Conservation (phyloP, 92 coral and sea anemone species). For the Actinostola sp. region DNA sequence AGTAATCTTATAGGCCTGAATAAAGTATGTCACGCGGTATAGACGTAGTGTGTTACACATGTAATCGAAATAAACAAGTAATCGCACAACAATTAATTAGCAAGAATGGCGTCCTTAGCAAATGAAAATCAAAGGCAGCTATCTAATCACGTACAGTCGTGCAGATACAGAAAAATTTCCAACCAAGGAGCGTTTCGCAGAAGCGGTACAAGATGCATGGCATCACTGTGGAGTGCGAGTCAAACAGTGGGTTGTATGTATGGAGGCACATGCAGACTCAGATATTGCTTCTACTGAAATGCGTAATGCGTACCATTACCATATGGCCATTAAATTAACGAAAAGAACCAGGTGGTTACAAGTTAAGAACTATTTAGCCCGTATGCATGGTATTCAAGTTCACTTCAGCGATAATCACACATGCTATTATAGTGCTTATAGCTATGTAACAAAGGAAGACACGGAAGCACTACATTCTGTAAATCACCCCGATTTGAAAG, state of each 20-base stretch:
- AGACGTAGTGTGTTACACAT: no score
- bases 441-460: conserved; percentile 2
- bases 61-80: no score
- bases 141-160: conserved; percentile 8
- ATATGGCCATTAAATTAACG: neutral
- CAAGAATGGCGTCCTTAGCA: no score
- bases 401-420: conserved; percentile 1
- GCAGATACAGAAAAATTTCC: neutral
- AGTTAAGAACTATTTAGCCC: neutral
- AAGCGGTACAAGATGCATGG: neutral
- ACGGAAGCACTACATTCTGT: neutral
- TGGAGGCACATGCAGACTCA: neutral
- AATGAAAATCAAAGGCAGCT: no score
- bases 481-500: neutral
- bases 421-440: neutral
- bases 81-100: no score
- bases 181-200: neutral
- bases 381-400: neutral
- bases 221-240: neutral
- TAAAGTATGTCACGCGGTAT: no score
- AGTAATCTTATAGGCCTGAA: no score
- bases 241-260: neutral
- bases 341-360: neutral
- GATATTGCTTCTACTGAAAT: neutral
- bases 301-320: neutral